Evolutionary conservation across 30 jellyfish, hydroid and myxozoan species (phyloP).

Genomic region (Aurelia aurita complex sp. Pacific): DNA sequence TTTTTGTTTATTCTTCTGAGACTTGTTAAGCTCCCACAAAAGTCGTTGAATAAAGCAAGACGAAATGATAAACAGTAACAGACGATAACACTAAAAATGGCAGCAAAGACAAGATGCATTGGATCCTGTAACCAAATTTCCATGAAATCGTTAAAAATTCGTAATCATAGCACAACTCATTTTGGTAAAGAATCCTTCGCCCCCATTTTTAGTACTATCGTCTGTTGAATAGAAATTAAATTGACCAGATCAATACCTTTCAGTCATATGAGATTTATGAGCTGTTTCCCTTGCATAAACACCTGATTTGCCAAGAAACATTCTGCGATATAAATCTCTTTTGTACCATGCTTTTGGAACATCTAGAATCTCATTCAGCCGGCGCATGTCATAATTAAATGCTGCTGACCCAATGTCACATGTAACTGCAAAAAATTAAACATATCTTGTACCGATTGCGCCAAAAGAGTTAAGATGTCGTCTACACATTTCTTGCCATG

Average conservation of each 20-base stretch:
- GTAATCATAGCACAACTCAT: neutral
- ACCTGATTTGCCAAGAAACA: constrained; percentile 96
- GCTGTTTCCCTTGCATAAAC: constrained; percentile 75
- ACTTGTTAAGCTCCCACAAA: too few species aligned
- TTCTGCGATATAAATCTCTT: constrained; percentile 76
- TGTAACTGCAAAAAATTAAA: constrained; percentile 44
- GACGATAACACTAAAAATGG: too few species aligned
- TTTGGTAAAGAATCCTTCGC: neutral
- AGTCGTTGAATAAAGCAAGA: too few species aligned
- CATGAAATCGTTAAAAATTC: too few species aligned
- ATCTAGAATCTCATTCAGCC: constrained; percentile 88
- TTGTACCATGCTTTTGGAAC: constrained; percentile 98
- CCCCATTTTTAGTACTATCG: neutral
- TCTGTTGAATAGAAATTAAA: neutral
- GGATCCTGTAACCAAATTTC: too few species aligned
- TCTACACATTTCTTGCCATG: too few species aligned
- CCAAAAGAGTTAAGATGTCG: too few species aligned
- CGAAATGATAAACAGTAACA: too few species aligned
- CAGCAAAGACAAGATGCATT: too few species aligned
- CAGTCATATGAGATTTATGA: constrained; percentile 40
- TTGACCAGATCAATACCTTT: constrained; percentile 12
- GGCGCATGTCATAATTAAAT: constrained; percentile 94
- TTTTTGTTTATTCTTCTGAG: too few species aligned
- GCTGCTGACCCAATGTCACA: constrained; percentile 99
- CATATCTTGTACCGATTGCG: neutral